Conservation (phyloP, 2,888 invertebrate genomes). For the Nomada lathburiana region DNA sequence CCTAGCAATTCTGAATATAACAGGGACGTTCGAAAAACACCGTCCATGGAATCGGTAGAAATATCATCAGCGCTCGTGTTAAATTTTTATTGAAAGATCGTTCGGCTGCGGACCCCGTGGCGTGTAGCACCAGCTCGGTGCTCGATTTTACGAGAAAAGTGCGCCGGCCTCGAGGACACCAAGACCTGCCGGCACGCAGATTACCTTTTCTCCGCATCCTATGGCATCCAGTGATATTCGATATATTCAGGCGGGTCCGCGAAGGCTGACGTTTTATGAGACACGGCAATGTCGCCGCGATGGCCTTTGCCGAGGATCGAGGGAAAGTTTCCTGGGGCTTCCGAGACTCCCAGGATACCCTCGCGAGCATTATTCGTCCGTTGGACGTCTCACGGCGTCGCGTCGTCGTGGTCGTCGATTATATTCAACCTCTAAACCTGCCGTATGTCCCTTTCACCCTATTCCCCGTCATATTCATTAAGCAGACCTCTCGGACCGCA, state of each 20-base stretch:
- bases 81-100: conserved; percentile 39
- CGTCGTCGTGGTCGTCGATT: not conserved
- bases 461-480: conserved; percentile 66
- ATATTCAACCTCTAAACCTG: conserved; percentile 31
- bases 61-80: conserved; percentile 20
- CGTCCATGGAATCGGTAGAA: conserved; percentile 5
- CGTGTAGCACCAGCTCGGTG: conserved; percentile 5
- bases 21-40: conserved; percentile 12
- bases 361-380: conserved; percentile 55
- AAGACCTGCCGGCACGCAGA: conserved; percentile 27
- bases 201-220: conserved; percentile 49
- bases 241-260: conserved; percentile 54
- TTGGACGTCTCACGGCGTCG: conserved; percentile 32
- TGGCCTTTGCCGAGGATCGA: conserved; percentile 66
- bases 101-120: not conserved
- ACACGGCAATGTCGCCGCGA: conserved; percentile 49
- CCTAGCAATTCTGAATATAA: not conserved
- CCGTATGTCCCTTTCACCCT: conserved; percentile 7
- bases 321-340: conserved; percentile 65
- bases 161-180: conserved; percentile 6
- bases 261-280: conserved; percentile 55
- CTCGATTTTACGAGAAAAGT: conserved; percentile 44
- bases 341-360: conserved; percentile 50
- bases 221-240: conserved; percentile 42
- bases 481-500: conserved; percentile 63